Evolutionary conservation across 1,140 invertebrate genomes (phyloP).

Genomic region (Lucilia sericata): DNA sequence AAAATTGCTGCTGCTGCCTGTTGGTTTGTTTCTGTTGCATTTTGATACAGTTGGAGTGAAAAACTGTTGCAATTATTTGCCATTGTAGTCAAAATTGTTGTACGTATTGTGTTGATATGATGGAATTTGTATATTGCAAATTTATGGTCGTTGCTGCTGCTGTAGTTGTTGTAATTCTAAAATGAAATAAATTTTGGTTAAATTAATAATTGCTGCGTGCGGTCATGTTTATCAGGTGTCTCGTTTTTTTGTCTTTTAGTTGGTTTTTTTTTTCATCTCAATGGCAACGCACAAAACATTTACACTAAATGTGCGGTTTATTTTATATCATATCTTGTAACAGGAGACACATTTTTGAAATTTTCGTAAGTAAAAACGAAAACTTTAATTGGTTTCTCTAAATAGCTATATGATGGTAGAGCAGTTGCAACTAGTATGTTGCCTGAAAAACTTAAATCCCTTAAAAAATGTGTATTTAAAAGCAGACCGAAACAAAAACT

Average conservation of each 20-base stretch:
- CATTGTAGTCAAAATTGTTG: not conserved
- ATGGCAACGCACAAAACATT: not conserved
- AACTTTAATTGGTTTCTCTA: conserved; percentile 24
- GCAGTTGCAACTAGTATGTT: not conserved
- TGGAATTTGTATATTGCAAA: conserved; percentile 33
- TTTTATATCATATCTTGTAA: not conserved
- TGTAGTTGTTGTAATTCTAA: not conserved
- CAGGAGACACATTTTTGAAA: conserved; percentile 26
- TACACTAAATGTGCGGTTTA: conserved; percentile 25
- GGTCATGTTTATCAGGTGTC: conserved; percentile 35
- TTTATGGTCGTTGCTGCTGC: not conserved
- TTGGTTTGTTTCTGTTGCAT: not conserved
- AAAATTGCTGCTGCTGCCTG: conserved; percentile 2
- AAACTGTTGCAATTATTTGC: conserved; percentile 40
- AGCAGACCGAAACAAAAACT: not conserved
- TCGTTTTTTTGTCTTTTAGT: not conserved
- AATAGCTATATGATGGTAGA: not conserved
- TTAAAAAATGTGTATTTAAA: not conserved
- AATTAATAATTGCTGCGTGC: conserved; percentile 35
- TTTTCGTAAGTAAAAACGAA: not conserved
- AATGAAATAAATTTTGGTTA: conserved; percentile 25
- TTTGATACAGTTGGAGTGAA: not conserved
- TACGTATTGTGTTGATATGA: conserved; percentile 36
- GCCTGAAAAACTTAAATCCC: not conserved
- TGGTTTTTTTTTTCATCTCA: not conserved